Evolutionary conservation across 2,113 vertebrate species (phyloP), one percentile per base, ranked within the genome.

Genomic region (Hippocampus barbouri): DNA sequence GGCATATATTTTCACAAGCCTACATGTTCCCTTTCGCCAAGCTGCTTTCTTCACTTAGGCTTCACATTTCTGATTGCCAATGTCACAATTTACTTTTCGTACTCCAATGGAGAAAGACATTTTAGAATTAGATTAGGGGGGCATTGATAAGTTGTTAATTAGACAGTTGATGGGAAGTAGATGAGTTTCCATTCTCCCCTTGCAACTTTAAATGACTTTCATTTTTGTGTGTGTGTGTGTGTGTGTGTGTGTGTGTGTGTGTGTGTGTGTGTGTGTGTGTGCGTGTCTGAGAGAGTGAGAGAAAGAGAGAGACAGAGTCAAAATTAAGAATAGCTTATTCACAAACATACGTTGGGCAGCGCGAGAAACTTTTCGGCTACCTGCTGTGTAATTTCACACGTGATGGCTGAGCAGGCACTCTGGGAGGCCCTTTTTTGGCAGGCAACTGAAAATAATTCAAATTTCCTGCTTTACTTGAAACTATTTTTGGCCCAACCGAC

Each of bases 161-260:
- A 40, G 70, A 54, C 21, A 47, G n/a, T 23, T 57, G 49, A 73
- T 73, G 53, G 23, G 38, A 21, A 54, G 45, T 47, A 21, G 63
- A 66, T 62, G 63, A 25, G 9, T 47, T 47, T 15, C 53, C n/a
- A 25, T 68, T 40, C 9, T 70, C 38, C 41, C 59, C 61, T 65
- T 43, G 20, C 11, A 15, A 12, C 21, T 65, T 65, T 12, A 65
- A n/a, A 65, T 43, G 62, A 41, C 62, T 41, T 65, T 65, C 61
- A 41, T 41, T 20, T 43, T 1, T 41, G 21, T 16, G 60, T 40
- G 18, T 21, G 1, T 20, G 3, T 34, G 14, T 30, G 27, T 23
- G 21, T 23, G 53, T 2, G 21, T 9, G 21, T 8, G 53, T n/a
- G 53, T 7, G 20, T 10, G n/a, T 25, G n/a, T 23, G 53, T 23